phyloP scores from a whole-genome alignment of 2,113 vertebrate species.

The Cinclus cinclus region DNA sequence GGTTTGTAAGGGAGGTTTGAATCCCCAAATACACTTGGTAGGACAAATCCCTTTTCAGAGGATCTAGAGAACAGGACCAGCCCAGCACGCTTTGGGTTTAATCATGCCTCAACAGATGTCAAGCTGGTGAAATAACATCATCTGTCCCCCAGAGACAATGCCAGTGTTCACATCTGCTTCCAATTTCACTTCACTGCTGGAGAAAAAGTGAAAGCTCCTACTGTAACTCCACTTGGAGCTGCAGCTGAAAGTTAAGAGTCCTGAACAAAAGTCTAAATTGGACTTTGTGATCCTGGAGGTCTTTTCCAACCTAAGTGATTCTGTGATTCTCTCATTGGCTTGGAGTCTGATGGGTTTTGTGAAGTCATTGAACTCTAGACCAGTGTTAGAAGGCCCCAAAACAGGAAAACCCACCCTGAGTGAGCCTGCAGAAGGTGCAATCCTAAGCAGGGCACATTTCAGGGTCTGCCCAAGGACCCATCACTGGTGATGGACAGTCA shows the following conservation, averaged over 20 bases:
- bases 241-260: background rate
- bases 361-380: background rate
- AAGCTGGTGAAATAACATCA: conserved; percentile 51
- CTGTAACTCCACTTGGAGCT: conserved; percentile 7
- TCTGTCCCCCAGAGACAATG: conserved; percentile 35
- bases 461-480: background rate
- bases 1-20: background rate
- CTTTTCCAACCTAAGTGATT: background rate
- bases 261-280: background rate
- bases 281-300: background rate
- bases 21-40: background rate
- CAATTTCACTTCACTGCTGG: conserved; percentile 5
- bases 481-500: background rate
- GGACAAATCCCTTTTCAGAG: background rate
- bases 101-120: conserved; percentile 37
- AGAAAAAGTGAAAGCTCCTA: conserved; percentile 51
- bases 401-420: background rate
- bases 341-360: background rate
- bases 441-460: background rate
- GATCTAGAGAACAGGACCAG: background rate
- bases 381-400: background rate
- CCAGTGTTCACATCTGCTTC: conserved; percentile 32
- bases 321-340: background rate
- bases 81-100: background rate
- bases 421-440: background rate